These are phyloP conservation scores for Mustela erminea DNA, from an alignment of 2,797 vertebrate species.

Conservation along the genomic window DNA sequence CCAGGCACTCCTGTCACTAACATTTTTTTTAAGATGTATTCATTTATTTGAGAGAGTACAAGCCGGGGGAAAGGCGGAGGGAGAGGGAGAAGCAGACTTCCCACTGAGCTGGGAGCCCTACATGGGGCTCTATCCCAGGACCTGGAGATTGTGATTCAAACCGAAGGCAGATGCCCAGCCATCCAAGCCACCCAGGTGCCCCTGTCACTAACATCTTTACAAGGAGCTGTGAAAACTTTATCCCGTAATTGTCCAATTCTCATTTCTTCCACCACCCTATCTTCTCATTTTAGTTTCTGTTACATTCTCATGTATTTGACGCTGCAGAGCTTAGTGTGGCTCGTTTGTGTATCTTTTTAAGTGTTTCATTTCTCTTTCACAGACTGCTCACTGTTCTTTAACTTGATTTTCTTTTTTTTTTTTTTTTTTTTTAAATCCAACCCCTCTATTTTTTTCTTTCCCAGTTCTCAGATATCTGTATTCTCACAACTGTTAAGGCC, in stretches of 20 bases:
- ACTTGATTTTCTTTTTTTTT: neutral
- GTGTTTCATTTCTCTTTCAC: neutral
- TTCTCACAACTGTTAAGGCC: neutral
- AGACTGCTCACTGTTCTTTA: neutral
- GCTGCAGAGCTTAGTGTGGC: neutral
- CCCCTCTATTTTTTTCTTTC: neutral
- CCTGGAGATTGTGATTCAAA: neutral
- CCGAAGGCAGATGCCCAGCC: neutral
- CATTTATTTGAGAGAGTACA: too few relatives aligned
- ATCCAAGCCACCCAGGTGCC: neutral
- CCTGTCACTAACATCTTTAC: conserved; percentile 34
- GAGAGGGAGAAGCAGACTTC: too few relatives aligned
- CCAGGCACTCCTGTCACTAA: too few relatives aligned
- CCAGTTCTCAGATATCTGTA: neutral
- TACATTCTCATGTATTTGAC: conserved; percentile 21
- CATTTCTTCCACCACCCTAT: neutral
- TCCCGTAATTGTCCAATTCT: neutral
- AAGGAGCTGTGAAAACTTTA: neutral
- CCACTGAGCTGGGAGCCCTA: too few relatives aligned
- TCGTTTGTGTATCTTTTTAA: neutral
- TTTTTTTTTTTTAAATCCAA: neutral
- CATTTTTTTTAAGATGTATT: too few relatives aligned
- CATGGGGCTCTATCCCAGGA: too few relatives aligned
- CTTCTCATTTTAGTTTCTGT: neutral
- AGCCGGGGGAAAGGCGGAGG: too few relatives aligned